phyloP scores from a whole-genome alignment of 2,888 invertebrate species.

The Hylaea fasciaria region DNA sequence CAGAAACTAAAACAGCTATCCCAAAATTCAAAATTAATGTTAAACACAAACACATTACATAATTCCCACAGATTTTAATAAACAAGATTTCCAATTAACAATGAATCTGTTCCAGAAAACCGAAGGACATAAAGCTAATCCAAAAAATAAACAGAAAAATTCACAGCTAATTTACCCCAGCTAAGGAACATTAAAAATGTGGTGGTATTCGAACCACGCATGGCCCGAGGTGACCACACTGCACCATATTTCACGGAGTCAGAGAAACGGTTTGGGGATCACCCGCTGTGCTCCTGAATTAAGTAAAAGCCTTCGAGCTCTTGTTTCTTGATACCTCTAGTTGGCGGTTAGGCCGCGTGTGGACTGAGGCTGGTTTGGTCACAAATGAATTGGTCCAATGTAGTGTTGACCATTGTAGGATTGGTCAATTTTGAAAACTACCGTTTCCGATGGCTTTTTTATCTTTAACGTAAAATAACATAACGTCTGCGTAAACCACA shows the following conservation, averaged over 20 bases:
- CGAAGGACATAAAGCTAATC: slow-evolving; percentile 29
- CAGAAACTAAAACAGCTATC: too few species aligned
- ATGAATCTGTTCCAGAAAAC: slow-evolving; percentile 13
- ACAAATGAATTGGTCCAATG: too few species aligned
- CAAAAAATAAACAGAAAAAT: slow-evolving; percentile 35
- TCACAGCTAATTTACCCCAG: slow-evolving; percentile 56
- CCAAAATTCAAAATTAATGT: too few species aligned
- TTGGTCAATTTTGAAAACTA: too few species aligned
- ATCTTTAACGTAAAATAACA: too few species aligned
- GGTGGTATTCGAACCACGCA: slow-evolving; percentile 73
- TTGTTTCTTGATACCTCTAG: slow-evolving; percentile 83
- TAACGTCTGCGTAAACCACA: too few species aligned
- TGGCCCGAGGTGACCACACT: slow-evolving; percentile 71
- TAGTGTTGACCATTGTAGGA: too few species aligned
- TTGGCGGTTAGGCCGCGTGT: slow-evolving; percentile 59
- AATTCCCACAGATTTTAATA: neutral
- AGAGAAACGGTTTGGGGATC: slow-evolving; percentile 82
- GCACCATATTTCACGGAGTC: slow-evolving; percentile 79
- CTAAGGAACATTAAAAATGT: slow-evolving; percentile 28
- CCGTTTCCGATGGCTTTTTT: too few species aligned
- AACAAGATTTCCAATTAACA: slow-evolving; percentile 18
- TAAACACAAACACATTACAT: neutral
- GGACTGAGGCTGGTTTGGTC: slow-evolving; percentile 28
- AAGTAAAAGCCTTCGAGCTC: slow-evolving; percentile 89
- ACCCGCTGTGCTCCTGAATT: slow-evolving; percentile 90